Conservation (phyloP, 2,797 vertebrate genomes). For the Danio albolineatus region DNA sequence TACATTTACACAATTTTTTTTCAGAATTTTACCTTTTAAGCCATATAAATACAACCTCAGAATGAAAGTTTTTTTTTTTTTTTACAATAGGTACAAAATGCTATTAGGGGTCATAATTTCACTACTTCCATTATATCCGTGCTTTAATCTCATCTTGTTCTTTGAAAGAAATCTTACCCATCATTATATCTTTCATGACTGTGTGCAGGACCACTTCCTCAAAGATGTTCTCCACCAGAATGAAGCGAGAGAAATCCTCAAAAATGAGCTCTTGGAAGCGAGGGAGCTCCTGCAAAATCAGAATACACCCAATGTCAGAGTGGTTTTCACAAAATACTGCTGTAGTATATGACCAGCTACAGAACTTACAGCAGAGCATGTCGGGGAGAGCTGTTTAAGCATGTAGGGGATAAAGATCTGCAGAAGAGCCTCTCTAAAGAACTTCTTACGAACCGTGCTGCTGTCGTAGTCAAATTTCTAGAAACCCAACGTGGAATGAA, state of each 20-base stretch:
- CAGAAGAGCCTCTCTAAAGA: slow-evolving; percentile 96
- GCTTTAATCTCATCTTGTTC: neutral
- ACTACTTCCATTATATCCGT: neutral
- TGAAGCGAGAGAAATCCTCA: slow-evolving; percentile 91
- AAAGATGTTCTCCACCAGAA: slow-evolving; percentile 92
- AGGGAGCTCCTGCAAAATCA: slow-evolving; percentile 82
- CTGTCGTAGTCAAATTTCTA: slow-evolving; percentile 98
- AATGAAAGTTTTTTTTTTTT: no score
- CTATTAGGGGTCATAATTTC: no score
- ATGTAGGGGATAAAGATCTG: slow-evolving; percentile 97
- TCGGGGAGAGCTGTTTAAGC: slow-evolving; percentile 90
- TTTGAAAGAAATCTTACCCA: slow-evolving; percentile 78
- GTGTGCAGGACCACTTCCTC: slow-evolving; percentile 96
- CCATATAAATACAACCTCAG: no score
- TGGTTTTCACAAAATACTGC: no score
- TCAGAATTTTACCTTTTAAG: no score
- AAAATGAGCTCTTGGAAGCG: slow-evolving; percentile 94
- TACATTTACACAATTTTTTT: no score
- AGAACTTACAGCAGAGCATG: slow-evolving; percentile 72
- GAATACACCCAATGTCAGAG: neutral
- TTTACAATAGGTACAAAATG: no score
- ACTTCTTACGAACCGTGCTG: slow-evolving; percentile 93
- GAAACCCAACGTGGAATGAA: neutral
- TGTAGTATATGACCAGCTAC: no score
- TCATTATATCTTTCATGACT: slow-evolving; percentile 95